Base-by-base conservation (phyloP, 2,797 vertebrate genomes). In the Glyptemys insculpta region DNA sequence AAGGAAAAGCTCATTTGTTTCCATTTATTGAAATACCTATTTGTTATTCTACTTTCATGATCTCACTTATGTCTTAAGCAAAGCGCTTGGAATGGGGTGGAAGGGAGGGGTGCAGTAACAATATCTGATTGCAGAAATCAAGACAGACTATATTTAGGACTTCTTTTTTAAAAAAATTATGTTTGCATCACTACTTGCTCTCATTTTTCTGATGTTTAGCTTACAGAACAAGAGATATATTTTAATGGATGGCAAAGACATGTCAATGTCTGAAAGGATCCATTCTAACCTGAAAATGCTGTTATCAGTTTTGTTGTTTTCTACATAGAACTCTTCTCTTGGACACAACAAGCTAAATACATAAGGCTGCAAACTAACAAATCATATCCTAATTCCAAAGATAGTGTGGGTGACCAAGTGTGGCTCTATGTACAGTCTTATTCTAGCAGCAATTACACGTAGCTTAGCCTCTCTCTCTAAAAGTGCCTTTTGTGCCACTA, bases 1-100 rank as follows among this genome's bases (percentile, higher is more conserved):
- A 98, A 88, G 96, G 97, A 98, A 97, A 96, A 96, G 91, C 94
- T 98, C 97, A 97, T 98, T 98, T 98, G 95, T 98, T 98, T 98
- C 97, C 95, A 96, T 98, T 98, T 98, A 96, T 95, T 97, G 97
- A 98, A 98, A 96, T 95, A 96, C 89, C 89, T 96, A 98, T 98
- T 97, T 98, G 94, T 95, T 96, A 95, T 97, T 97, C 92, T 90
- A 91, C 92, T 98, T 98, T 96, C 92, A 96, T 95, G 84, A 97
- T 97, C 96, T 97, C 93, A 95, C 90, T 96, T 97, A 95, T 93
- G 84, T 97, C 96, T 97, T 94, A 94, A 97, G 94, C 72, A 95
- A 95, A 97, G 90, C 72, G 92, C 89, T 96, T 96, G 93, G 85
- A 96, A 95, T 72, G 88, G 79, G 87, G 59, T 37, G 54, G 50